Conservation (phyloP, 37 sponge, comb jelly and placozoan species). For the Beroe ovata region DNA sequence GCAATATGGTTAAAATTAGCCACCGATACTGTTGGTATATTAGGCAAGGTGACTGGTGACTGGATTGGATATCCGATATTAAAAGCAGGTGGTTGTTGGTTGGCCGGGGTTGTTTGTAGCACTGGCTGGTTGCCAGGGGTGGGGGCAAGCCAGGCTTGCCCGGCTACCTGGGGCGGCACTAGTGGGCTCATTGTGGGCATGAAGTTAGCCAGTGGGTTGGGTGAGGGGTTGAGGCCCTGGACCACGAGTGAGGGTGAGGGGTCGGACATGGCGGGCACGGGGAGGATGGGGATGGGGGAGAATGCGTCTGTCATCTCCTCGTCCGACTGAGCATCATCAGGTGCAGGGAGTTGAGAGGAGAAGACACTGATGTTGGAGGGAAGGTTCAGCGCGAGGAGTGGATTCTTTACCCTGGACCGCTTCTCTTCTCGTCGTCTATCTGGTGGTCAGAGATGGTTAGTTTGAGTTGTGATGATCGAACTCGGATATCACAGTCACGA, state of each 20-base stretch:
- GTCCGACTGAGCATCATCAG: neutral
- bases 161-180: neutral
- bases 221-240: neutral
- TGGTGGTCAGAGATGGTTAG: constrained; percentile 39
- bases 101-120: neutral
- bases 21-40: neutral
- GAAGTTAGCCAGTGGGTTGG: constrained; percentile 11
- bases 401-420: neutral
- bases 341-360: neutral
- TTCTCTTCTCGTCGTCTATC: neutral
- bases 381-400: neutral
- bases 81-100: neutral
- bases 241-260: neutral
- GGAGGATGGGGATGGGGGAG: constrained; percentile 50
- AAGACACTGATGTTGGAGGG: constrained; percentile 24
- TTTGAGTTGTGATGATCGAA: too few relatives aligned
- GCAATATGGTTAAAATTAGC: neutral
- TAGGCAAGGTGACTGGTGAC: neutral
- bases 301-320: constrained; percentile 47
- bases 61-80: neutral
- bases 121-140: neutral
- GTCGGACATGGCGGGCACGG: constrained; percentile 2
- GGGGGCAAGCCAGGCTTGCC: neutral
- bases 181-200: neutral
- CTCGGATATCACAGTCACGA: too few relatives aligned